phyloP scores from a whole-genome alignment of 2,113 vertebrate species.

The Neotoma lepida region DNA sequence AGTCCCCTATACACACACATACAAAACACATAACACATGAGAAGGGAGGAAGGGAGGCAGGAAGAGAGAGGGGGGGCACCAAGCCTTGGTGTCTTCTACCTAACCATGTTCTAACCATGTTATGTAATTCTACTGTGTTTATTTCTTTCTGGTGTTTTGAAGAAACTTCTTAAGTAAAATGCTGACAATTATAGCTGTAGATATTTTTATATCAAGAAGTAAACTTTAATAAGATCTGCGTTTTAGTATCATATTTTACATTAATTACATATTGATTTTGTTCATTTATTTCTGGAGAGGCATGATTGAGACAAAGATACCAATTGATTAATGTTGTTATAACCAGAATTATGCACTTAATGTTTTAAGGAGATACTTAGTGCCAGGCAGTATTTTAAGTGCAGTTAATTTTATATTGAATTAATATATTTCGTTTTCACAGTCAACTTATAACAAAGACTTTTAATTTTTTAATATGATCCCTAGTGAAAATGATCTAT shows the following conservation, averaged over 20 bases:
- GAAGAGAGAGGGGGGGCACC: accelerated
- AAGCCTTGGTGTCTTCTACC: neutral
- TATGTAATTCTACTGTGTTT: neutral
- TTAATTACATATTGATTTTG: constrained; percentile 24
- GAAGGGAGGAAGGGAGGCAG: neutral
- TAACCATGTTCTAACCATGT: neutral
- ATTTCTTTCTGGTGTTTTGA: neutral
- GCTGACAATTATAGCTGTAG: neutral
- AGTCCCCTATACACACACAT: neutral
- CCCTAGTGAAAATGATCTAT: neutral
- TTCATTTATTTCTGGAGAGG: constrained; percentile 5
- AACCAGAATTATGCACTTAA: neutral
- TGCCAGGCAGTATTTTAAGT: neutral
- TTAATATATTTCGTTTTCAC: neutral
- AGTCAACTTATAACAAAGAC: neutral
- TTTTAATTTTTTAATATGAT: constrained; percentile 25
- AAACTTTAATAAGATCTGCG: constrained; percentile 14
- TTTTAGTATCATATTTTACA: neutral
- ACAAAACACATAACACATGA: neutral
- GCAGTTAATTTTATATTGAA: neutral
- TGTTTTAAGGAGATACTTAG: neutral
- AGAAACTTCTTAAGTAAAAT: neutral
- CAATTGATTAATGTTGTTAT: neutral
- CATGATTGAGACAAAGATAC: neutral
- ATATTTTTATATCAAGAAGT: constrained; percentile 37